Base-by-base conservation (phyloP, 2,797 vertebrate species). In the Heliangelus exortis region DNA sequence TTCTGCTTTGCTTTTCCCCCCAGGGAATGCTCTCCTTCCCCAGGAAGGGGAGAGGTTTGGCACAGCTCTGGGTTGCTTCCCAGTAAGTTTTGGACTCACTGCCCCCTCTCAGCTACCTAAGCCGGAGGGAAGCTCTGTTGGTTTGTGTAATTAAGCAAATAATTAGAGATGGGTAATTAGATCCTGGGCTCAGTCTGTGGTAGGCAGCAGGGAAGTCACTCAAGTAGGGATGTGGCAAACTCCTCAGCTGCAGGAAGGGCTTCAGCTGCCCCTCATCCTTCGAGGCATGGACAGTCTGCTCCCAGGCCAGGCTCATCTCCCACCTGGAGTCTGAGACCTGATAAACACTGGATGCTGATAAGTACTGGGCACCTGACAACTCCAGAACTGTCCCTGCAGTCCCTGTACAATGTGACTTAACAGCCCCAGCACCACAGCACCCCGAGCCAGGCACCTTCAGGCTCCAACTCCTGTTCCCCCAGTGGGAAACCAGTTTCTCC, bases 271-370 rank as follows among this genome's bases (percentile, higher is more conserved):
- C 0, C n/a, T 25, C 9, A 1, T 19, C 28, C 15, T 7, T 23
- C 11, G n/a, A 20, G 28, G 33, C 10, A 7, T 22, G 12, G 33
- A 39, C 10, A 4, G 10, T 10, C 16, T 55, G 5, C 47, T 43
- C 51, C 18, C 19, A 21, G 47, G 47, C 47, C 47, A 20, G 20
- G 39, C 39, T 41, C 39, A 14, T 19, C 66, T 53, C 22, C 65
- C 25, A 14, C 26, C 26, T 12, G 34, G 25, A 28, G 34, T 9
- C 39, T 62, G 0, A 1, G n/a, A 11, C 2, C 36, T 29, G 57
- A 6, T 43, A 17, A 33, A 26, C 20, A 8, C 43, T 41, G 72
- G 39, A 41, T 41, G 39, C 39, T 41, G 39, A 14, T 41, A 41
- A 39, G 39, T 14, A 6, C 39, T 41, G 39, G 39, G 39, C 39